Conservation (phyloP, 2,888 invertebrate genomes). For the Megastigmus dorsalis region DNA sequence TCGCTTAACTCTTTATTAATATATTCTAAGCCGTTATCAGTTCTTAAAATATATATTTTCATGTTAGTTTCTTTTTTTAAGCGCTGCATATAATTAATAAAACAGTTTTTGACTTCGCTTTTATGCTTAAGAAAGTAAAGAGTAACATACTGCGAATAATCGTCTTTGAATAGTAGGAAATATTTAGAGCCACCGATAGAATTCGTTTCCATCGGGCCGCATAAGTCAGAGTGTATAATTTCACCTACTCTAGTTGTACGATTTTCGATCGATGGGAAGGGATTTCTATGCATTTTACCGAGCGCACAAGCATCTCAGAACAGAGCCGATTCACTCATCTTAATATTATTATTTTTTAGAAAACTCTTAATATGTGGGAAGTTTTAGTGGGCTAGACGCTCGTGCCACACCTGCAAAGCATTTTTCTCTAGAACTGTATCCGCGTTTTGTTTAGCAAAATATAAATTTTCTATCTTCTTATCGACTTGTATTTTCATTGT, state of each 20-base stretch:
- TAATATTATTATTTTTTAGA: conserved; percentile 11
- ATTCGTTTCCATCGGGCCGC: conserved; percentile 9
- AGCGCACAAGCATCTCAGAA: conserved; percentile 16
- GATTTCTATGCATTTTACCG: conserved; percentile 15
- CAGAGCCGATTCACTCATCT: neutral
- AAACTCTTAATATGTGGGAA: neutral
- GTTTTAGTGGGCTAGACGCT: conserved; percentile 2
- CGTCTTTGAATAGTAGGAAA: conserved; percentile 19
- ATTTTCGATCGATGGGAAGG: neutral
- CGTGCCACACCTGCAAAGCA: conserved; percentile 18
- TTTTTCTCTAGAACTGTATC: neutral
- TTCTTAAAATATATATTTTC: conserved; percentile 41
- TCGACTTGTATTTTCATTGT: neutral
- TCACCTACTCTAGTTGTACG: neutral
- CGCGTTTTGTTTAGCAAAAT: neutral
- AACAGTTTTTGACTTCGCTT: neutral
- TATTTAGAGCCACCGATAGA: neutral
- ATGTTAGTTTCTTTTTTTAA: conserved; percentile 1
- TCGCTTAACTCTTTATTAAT: neutral
- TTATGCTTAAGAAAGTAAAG: neutral
- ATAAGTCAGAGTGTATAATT: conserved; percentile 5
- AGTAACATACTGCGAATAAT: neutral
- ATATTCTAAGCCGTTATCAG: conserved; percentile 13
- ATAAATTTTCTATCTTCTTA: neutral
- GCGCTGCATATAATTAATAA: neutral